These are phyloP conservation scores for Anticlea derivata DNA, from an alignment of 2,888 invertebrate species.

Conservation along the genomic window DNA sequence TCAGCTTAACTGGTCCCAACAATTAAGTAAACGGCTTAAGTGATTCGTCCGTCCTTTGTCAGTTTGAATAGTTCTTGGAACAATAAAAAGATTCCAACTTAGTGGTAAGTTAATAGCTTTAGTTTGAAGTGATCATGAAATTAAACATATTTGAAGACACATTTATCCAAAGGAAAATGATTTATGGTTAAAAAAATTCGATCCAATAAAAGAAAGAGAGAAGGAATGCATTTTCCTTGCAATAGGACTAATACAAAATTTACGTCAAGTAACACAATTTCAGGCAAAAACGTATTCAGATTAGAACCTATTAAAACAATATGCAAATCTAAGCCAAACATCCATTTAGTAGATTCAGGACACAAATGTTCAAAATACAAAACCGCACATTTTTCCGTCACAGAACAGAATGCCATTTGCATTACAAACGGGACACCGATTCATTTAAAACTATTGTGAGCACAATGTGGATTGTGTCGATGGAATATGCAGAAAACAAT, in stretches of 20 bases:
- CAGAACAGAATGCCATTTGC: slow-evolving; percentile 36
- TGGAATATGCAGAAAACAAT: slow-evolving; percentile 3
- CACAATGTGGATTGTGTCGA: slow-evolving; percentile 13
- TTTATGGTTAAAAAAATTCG: too few species aligned
- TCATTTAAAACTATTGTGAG: slow-evolving; percentile 39
- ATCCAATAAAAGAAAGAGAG: too few species aligned
- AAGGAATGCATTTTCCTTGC: too few species aligned
- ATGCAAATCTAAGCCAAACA: slow-evolving; percentile 10
- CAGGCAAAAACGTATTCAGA: background rate
- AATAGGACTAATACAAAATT: too few species aligned
- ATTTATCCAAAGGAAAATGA: too few species aligned
- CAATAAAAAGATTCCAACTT: slow-evolving; percentile 1
- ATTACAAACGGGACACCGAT: slow-evolving; percentile 37
- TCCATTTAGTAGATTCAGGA: background rate
- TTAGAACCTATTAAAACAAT: background rate
- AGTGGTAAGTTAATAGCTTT: background rate
- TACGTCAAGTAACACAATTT: too few species aligned
- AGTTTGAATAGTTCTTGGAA: slow-evolving; percentile 17
- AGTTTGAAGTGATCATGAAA: background rate
- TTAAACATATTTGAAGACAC: too few species aligned
- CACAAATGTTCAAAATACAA: slow-evolving; percentile 5
- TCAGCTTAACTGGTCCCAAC: slow-evolving; percentile 34
- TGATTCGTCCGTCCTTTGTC: slow-evolving; percentile 33
- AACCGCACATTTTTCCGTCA: slow-evolving; percentile 17
- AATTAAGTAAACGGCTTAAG: slow-evolving; percentile 44